Conservation (phyloP, 1,140 invertebrate genomes). For the Pseudobourletiella spinata region DNA sequence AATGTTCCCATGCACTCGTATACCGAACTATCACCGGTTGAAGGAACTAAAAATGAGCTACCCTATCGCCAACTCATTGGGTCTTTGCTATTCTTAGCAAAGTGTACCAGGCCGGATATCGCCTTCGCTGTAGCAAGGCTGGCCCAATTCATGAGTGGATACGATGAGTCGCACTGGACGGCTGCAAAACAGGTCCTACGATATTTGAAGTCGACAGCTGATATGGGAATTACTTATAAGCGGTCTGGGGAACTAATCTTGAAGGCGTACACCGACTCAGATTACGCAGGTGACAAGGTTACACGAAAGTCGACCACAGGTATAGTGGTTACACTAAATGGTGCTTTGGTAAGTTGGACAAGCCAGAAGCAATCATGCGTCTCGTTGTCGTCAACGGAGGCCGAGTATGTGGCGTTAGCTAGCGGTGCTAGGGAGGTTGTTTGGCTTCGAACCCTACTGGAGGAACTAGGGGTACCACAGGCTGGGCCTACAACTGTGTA, state of each 20-base stretch:
- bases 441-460: conserved; percentile 38
- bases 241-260: not conserved
- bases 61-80: conserved; percentile 39
- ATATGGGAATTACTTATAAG: not conserved
- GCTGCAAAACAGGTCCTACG: conserved; percentile 8
- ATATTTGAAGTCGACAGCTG: conserved; percentile 10
- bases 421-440: conserved; percentile 36
- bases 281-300: conserved; percentile 32
- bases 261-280: conserved; percentile 34
- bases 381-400: not conserved
- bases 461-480: conserved; percentile 22
- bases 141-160: conserved; percentile 3
- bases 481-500: conserved; percentile 22
- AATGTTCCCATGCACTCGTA: conserved; percentile 10
- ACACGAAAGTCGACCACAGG: conserved; percentile 33
- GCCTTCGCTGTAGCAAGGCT: conserved; percentile 35
- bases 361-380: conserved; percentile 3
- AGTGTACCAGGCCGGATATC: conserved; percentile 41
- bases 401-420: not conserved
- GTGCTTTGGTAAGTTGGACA: not conserved
- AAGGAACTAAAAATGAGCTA: not conserved
- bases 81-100: conserved; percentile 39
- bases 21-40: not conserved
- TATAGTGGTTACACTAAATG: conserved; percentile 10
- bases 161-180: conserved; percentile 8